Evolutionary conservation across 2,888 invertebrate species (phyloP).

Genomic region (Thymelicus acteon): DNA sequence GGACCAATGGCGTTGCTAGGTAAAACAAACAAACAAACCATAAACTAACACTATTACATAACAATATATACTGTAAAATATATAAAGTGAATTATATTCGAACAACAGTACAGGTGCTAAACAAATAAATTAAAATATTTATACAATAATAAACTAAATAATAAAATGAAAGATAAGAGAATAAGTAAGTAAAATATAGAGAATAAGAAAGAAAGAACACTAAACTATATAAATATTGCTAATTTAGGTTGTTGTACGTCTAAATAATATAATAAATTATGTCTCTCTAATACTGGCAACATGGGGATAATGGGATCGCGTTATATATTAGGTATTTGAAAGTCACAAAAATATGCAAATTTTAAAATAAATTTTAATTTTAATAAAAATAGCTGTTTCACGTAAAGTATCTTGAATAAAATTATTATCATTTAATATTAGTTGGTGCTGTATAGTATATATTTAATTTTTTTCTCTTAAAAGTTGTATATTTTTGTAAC

Average conservation of each 20-base stretch:
- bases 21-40: slow-evolving; percentile 20
- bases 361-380: no score
- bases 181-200: background rate
- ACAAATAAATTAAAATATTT: background rate
- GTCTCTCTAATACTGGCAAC: background rate
- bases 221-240: slow-evolving; percentile 2
- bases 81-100: background rate
- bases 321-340: background rate
- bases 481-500: background rate
- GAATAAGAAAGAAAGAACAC: background rate
- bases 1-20: slow-evolving; percentile 83
- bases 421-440: no score
- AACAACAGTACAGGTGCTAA: background rate
- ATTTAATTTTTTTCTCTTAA: no score
- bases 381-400: no score
- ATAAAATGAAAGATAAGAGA: background rate
- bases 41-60: slow-evolving; percentile 24
- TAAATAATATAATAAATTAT: background rate
- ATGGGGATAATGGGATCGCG: background rate
- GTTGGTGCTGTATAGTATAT: no score
- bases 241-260: background rate
- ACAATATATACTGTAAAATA: slow-evolving; percentile 37
- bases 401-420: no score
- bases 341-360: slow-evolving; percentile 1
- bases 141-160: background rate